Base-by-base conservation (phyloP, 2,113 vertebrate genomes). In the Myxocyprinus asiaticus region DNA sequence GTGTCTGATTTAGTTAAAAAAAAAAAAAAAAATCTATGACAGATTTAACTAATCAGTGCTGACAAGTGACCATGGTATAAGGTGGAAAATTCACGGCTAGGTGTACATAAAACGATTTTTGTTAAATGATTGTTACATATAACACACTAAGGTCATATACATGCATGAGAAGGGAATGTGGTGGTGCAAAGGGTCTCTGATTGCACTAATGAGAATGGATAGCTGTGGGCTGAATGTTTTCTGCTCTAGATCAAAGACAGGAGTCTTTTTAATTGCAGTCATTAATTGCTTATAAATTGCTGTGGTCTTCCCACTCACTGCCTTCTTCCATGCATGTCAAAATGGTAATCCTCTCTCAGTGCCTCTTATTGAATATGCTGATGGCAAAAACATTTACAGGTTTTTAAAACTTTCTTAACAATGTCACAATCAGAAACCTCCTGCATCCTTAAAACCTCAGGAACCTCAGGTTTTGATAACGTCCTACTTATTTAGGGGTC, bases 201-300 rank as follows among this genome's bases (percentile, higher is more conserved):
- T 50, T 67, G 42, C 43, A 59, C 62, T 75, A 77, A 83, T 85
- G 81, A 83, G 77, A 83, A 83, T 76, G 56, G 55, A 83, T 81
- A 55, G 61, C 81, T 58, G 43, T 69, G 47, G 72, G 67, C 67
- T 51, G 66, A 70, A 58, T 33, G 68, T 82, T 61, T 70, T 76
- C 65, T 76, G 66, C 47, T 69, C 6, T 17, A 55, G 62, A 43
- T 56, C 58, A 58, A 53, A 71, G 66, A 71, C 10, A 15, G 48
- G 48, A 66, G 59, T 71, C 51, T 67, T 65, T 71, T 78, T 78
- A 43, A 69, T 78, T 51, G 56, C 64, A 44, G 65, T 62, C 69
- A 62, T 85, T 85, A 81, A 81, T 78, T 76, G 79, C 79, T 81
- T 76, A 83, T 81, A 74, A 83, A 83, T 70, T 59, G 79, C 79